These are phyloP conservation scores for Stenolophus ochropezus DNA, from an alignment of 2,888 invertebrate genomes.

Conservation along the genomic window DNA sequence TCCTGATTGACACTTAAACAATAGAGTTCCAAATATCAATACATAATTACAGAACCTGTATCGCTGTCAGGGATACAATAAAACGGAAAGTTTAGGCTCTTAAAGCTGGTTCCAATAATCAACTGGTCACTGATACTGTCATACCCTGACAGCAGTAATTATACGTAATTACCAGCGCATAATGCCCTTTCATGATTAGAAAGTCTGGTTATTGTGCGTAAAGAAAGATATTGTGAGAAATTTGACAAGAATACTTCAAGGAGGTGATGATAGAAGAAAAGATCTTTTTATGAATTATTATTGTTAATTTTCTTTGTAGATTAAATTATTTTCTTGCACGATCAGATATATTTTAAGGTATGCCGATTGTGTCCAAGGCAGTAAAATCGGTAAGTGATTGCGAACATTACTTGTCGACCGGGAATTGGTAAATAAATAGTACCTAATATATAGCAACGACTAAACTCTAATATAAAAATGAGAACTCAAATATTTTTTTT, in stretches of 20 bases:
- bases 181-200: conserved; percentile 49
- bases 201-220: conserved; percentile 7
- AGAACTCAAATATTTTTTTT: too few species aligned
- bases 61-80: conserved; percentile 35
- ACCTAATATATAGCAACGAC: too few species aligned
- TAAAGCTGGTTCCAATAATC: conserved; percentile 5
- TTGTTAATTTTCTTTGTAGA: too few species aligned
- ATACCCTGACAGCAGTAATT: conserved; percentile 37
- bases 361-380: too few species aligned
- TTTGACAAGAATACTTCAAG: background rate
- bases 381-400: too few species aligned
- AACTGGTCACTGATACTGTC: conserved; percentile 47
- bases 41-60: conserved; percentile 51
- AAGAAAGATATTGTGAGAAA: conserved; percentile 20
- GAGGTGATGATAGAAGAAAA: background rate
- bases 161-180: conserved; percentile 36
- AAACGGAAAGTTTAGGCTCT: conserved; percentile 22
- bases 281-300: too few species aligned
- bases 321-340: too few species aligned
- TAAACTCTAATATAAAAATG: too few species aligned
- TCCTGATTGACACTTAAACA: conserved; percentile 41
- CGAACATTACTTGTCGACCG: too few species aligned
- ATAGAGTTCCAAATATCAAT: conserved; percentile 36
- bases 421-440: too few species aligned
- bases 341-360: too few species aligned